A percentile compares a stretch with the other conserved stretches of the same genome.
Conservation (phyloP, 2,888 invertebrate genomes). For the Tachystola acroxantha region DNA sequence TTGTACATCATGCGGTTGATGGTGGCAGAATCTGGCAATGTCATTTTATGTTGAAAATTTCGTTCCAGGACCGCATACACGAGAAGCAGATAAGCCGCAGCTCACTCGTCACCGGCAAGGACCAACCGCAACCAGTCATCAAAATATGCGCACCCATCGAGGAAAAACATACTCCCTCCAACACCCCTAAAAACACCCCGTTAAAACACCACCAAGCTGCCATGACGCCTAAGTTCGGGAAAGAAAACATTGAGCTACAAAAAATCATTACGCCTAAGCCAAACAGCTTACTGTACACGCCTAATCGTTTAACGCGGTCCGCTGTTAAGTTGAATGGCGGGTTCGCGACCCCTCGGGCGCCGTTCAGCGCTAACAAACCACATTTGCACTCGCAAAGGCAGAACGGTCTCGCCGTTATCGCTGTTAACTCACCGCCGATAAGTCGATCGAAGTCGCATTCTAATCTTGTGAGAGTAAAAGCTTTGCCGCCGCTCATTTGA, state of each 20-base stretch:
- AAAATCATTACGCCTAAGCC: conserved; percentile 53
- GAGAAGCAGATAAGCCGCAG: conserved; percentile 73
- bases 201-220: conserved; percentile 28
- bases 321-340: conserved; percentile 57
- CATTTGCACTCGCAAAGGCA: conserved; percentile 54
- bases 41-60: background rate
- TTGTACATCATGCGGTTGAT: too few species aligned
- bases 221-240: conserved; percentile 56
- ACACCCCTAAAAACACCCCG: conserved; percentile 51
- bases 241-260: conserved; percentile 57
- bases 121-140: conserved; percentile 21
- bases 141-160: conserved; percentile 21
- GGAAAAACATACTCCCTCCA: conserved; percentile 17
- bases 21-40: background rate
- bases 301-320: conserved; percentile 57
- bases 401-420: conserved; percentile 37
- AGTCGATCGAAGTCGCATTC: conserved; percentile 62
- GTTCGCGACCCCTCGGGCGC: conserved; percentile 62
- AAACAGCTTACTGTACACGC: conserved; percentile 45
- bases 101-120: conserved; percentile 54
- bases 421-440: conserved; percentile 49
- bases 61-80: conserved; percentile 68
- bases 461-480: conserved; percentile 50
- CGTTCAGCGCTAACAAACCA: conserved; percentile 51
- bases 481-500: conserved; percentile 57